Conservation (phyloP, 2,888 invertebrate genomes). For the Drosophila suboccidentalis region DNA sequence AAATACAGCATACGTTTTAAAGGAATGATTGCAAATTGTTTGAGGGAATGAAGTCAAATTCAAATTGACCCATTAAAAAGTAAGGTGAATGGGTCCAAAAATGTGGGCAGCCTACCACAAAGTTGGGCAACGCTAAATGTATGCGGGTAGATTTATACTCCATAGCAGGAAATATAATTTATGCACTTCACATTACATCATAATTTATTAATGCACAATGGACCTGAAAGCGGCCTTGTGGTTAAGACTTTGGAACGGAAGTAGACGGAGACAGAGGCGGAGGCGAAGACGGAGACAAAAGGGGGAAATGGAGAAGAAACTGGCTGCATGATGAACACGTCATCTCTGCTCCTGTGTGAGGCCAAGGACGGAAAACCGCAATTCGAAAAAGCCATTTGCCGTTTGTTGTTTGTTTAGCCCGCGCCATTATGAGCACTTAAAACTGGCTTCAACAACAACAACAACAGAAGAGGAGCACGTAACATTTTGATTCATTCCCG, state of each 20-base stretch:
- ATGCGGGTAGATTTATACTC: background rate
- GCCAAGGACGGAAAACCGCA: slow-evolving; percentile 68
- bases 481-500: slow-evolving; percentile 54
- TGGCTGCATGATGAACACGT: slow-evolving; percentile 53
- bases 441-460: slow-evolving; percentile 44
- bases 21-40: background rate
- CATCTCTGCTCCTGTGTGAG: slow-evolving; percentile 19
- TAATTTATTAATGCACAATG: slow-evolving; percentile 72
- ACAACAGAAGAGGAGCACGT: slow-evolving; percentile 26
- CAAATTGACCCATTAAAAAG: slow-evolving; percentile 49
- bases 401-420: slow-evolving; percentile 45
- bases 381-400: slow-evolving; percentile 72
- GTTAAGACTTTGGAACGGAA: slow-evolving; percentile 61
- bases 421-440: slow-evolving; percentile 74
- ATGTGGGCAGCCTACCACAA: background rate
- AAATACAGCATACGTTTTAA: background rate
- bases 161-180: slow-evolving; percentile 54
- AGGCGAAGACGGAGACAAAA: background rate
- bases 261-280: slow-evolving; percentile 24
- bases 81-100: slow-evolving; percentile 21
- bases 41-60: slow-evolving; percentile 10
- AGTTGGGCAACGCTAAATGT: slow-evolving; percentile 6
- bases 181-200: slow-evolving; percentile 66
- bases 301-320: slow-evolving; percentile 13
- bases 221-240: slow-evolving; percentile 58